phyloP scores from a whole-genome alignment of 1,140 invertebrate genomes.

The Euura lappo region DNA sequence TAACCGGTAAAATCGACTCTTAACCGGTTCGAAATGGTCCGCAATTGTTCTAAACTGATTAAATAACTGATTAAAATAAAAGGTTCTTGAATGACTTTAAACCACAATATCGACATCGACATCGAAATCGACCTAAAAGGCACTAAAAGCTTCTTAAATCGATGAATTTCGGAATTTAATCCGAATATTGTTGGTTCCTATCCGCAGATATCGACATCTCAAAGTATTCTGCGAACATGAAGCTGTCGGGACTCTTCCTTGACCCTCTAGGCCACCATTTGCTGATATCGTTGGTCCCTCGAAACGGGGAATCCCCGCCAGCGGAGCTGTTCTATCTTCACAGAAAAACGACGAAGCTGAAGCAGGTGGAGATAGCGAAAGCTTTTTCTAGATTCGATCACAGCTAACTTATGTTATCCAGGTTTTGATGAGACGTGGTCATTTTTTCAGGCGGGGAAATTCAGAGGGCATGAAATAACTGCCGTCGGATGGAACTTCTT shows the following conservation, averaged over 20 bases:
- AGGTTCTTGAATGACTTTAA: no score
- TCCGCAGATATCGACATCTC: conserved; percentile 66
- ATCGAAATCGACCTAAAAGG: no score
- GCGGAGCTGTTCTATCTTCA: conserved; percentile 82
- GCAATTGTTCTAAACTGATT: no score
- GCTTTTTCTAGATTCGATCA: no score
- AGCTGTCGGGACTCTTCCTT: conserved; percentile 77
- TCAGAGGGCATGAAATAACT: conserved; percentile 86
- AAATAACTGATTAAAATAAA: no score
- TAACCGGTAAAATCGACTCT: no score
- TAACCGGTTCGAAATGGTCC: no score
- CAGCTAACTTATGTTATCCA: no score
- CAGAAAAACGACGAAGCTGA: conserved; percentile 69
- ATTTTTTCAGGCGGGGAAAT: conserved; percentile 62
- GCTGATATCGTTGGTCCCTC: conserved; percentile 75
- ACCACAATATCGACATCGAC: no score
- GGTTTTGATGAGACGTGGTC: no score
- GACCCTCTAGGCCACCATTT: conserved; percentile 89
- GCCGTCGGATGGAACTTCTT: conserved; percentile 89
- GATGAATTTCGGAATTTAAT: not conserved
- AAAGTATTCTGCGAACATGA: conserved; percentile 68
- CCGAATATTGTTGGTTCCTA: conserved; percentile 24
- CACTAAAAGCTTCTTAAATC: no score
- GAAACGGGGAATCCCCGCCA: conserved; percentile 66
- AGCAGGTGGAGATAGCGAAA: conserved; percentile 54